Conservation (phyloP, 2,797 vertebrate species). For the Agapornis canus region DNA sequence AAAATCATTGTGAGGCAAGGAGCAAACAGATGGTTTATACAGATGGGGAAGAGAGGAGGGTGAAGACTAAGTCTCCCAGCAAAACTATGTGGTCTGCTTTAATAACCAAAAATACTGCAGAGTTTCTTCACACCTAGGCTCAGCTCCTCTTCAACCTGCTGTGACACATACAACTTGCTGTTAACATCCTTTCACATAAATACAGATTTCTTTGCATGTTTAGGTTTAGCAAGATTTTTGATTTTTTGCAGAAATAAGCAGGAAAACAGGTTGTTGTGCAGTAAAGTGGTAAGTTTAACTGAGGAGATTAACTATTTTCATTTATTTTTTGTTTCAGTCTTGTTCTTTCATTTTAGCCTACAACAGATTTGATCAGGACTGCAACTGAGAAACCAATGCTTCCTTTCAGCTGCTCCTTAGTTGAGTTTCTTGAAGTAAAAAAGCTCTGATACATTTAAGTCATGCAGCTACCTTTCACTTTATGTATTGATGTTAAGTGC, state of each 20-base stretch:
- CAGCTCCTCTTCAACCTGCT: not conserved
- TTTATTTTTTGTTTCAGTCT: not conserved
- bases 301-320: not conserved
- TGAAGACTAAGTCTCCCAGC: not conserved
- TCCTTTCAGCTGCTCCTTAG: not conserved
- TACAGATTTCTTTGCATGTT: not conserved
- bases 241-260: not conserved
- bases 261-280: not conserved
- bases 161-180: not conserved
- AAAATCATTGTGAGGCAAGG: not conserved
- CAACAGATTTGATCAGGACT: not conserved
- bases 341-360: not conserved
- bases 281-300: not conserved
- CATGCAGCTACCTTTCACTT: not conserved
- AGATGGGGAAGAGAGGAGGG: not conserved
- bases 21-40: not conserved
- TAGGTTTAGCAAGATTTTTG: not conserved
- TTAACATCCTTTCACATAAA: not conserved
- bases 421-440: not conserved
- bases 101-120: not conserved
- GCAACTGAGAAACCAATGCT: not conserved
- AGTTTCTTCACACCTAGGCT: not conserved
- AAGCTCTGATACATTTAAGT: not conserved
- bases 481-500: conserved; percentile 11
- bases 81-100: not conserved